Base-by-base conservation (phyloP, 53 echinoderm and acorn worm species). In the Henricia sp. region DNA sequence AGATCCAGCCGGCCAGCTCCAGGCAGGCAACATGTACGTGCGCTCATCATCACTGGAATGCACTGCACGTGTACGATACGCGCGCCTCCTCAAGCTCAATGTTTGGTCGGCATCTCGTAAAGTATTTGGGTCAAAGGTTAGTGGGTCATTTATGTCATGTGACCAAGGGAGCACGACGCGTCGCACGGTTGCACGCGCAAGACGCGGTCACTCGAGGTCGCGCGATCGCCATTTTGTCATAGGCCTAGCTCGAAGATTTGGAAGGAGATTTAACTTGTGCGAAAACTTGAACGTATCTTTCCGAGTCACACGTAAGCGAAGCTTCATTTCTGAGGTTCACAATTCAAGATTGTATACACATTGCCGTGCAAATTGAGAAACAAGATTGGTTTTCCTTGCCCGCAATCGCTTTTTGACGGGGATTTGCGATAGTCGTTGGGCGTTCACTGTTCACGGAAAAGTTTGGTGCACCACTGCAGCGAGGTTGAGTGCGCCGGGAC, bases 201-300 rank as follows among this genome's bases (percentile, higher is more conserved):
- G 63, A 64, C 63, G 62, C 66, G 54, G 72, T 90, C 86, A 86
- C 73, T 74, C 93, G 86, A 92, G 93, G 93, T 89, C 93, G 93
- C 93, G 89, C 89, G 89, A 82, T 92, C 89, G 93, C 72, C 48
- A 37, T 68, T 21, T 34, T n/a, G n/a, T n/a, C n/a, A n/a, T n/a
- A n/a, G n/a, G n/a, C n/a, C n/a, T n/a, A n/a, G n/a, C n/a, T n/a
- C n/a, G n/a, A n/a, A n/a, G n/a, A n/a, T n/a, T n/a, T n/a, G n/a
- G n/a, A n/a, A n/a, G 34, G 64, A 60, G 34, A 64, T n/a, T 32
- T 80, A 63, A 80, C 80, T 35, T 29, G 62, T 64, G 44, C 80
- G 34, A 57, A 46, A 80, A 64, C 64, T 25, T 36, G 33, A 48
- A 9, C 2, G 13, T 63, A 80, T 63, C 64, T 64, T 80, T 46